phyloP scores from a whole-genome alignment of 1,140 invertebrate genomes.

The Drosophila neocordata region DNA sequence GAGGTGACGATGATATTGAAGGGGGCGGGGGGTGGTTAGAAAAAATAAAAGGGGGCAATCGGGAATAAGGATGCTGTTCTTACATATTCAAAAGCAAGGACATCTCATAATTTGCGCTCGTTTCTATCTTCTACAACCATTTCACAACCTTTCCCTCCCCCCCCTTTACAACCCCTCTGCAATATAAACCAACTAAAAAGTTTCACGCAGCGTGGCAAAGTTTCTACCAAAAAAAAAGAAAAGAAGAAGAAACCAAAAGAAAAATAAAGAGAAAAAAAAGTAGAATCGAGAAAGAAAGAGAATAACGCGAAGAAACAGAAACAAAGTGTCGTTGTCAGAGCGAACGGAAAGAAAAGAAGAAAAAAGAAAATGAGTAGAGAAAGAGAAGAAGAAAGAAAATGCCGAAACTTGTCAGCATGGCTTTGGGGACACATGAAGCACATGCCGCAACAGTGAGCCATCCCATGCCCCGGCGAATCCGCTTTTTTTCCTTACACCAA shows the following conservation, averaged over 20 bases:
- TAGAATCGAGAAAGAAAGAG: background rate
- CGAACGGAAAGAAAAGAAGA: slow-evolving; percentile 38
- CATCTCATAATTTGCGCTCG: slow-evolving; percentile 53
- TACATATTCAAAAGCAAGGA: slow-evolving; percentile 58
- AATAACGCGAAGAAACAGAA: slow-evolving; percentile 6
- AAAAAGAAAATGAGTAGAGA: background rate
- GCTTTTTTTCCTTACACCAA: background rate
- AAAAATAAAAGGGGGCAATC: background rate
- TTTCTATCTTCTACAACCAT: slow-evolving; percentile 22
- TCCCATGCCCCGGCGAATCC: background rate
- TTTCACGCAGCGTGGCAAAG: slow-evolving; percentile 59
- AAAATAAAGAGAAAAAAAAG: background rate
- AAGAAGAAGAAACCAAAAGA: background rate
- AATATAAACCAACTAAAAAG: slow-evolving; percentile 61
- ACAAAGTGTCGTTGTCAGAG: slow-evolving; percentile 37
- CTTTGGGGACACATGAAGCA: slow-evolving; percentile 56
- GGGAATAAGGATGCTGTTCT: slow-evolving; percentile 4
- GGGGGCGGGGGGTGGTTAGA: background rate
- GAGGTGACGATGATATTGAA: background rate
- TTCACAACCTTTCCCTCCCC: background rate
- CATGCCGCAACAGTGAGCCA: slow-evolving; percentile 40
- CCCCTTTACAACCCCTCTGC: slow-evolving; percentile 10
- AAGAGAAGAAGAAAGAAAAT: slow-evolving; percentile 1
- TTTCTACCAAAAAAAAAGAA: slow-evolving; percentile 8
- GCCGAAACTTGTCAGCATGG: slow-evolving; percentile 46